Evolutionary conservation across 2,888 invertebrate species (phyloP).

Genomic region (Tromatobia lineatoria): DNA sequence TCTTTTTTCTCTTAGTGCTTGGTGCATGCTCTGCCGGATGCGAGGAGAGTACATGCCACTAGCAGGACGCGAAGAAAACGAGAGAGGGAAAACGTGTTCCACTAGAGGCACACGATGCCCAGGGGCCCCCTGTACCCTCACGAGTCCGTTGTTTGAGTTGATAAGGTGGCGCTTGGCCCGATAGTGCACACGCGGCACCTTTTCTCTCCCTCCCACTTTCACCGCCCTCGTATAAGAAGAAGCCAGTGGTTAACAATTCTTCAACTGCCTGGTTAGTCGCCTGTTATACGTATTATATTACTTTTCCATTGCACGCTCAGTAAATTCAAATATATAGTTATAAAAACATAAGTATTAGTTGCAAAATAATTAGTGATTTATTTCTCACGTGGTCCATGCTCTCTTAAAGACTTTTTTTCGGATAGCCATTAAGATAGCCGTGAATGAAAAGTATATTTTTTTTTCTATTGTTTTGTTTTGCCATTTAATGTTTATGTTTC

Average conservation of each 20-base stretch:
- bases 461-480: too few relatives aligned
- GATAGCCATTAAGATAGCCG: too few relatives aligned
- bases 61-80: slow-evolving; percentile 26
- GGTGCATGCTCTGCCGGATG: neutral
- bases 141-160: slow-evolving; percentile 70
- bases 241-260: neutral
- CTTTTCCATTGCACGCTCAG: neutral
- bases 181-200: slow-evolving; percentile 75
- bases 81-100: slow-evolving; percentile 70
- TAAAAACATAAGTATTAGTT: neutral
- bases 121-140: slow-evolving; percentile 45
- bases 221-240: neutral
- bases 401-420: too few relatives aligned
- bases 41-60: slow-evolving; percentile 20
- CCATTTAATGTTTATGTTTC: too few relatives aligned
- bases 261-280: slow-evolving; percentile 7
- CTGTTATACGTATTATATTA: slow-evolving; percentile 20
- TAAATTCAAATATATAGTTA: neutral
- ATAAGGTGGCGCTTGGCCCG: slow-evolving; percentile 72
- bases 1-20: neutral
- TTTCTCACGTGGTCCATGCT: neutral
- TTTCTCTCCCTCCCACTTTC: slow-evolving; percentile 31
- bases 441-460: too few relatives aligned
- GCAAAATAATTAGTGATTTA: neutral
- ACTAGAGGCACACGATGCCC: slow-evolving; percentile 66